Evolutionary conservation across 2,797 vertebrate genomes (phyloP).

Genomic region (Hydrolagus colliei): DNA sequence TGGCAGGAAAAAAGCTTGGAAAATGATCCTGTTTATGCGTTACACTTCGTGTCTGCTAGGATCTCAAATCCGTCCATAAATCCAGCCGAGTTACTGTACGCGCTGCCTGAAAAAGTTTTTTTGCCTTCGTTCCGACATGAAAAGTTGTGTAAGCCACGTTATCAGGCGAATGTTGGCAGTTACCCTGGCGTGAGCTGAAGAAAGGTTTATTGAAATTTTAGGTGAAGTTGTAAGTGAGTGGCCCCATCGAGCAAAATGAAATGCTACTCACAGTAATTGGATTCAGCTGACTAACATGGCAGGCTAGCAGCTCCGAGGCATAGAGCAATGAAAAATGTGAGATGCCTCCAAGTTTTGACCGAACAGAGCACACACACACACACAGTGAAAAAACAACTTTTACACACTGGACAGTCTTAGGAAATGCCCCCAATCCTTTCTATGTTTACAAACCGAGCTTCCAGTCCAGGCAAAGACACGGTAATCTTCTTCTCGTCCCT

Average conservation of each 20-base stretch:
- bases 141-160: not conserved
- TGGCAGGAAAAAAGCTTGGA: not conserved
- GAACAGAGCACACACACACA: slow-evolving; percentile 40
- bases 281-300: slow-evolving; percentile 69
- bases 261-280: slow-evolving; percentile 64
- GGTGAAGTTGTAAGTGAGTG: slow-evolving; percentile 63
- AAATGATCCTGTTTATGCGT: not conserved
- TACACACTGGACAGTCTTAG: slow-evolving; percentile 16
- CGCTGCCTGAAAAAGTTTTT: not conserved
- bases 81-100: not conserved
- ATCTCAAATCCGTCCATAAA: not conserved
- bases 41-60: not conserved
- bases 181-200: not conserved
- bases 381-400: slow-evolving; percentile 41
- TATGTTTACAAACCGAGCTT: too few species aligned
- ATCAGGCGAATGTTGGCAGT: not conserved
- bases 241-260: slow-evolving; percentile 64
- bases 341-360: slow-evolving; percentile 52
- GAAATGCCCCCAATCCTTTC: not conserved
- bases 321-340: slow-evolving; percentile 58
- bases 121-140: not conserved
- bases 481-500: too few species aligned
- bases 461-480: too few species aligned
- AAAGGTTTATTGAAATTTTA: slow-evolving; percentile 54
- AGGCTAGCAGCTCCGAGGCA: slow-evolving; percentile 62